These are phyloP conservation scores for Poecile montanus DNA, from an alignment of 2,797 vertebrate genomes.

Conservation along the genomic window DNA sequence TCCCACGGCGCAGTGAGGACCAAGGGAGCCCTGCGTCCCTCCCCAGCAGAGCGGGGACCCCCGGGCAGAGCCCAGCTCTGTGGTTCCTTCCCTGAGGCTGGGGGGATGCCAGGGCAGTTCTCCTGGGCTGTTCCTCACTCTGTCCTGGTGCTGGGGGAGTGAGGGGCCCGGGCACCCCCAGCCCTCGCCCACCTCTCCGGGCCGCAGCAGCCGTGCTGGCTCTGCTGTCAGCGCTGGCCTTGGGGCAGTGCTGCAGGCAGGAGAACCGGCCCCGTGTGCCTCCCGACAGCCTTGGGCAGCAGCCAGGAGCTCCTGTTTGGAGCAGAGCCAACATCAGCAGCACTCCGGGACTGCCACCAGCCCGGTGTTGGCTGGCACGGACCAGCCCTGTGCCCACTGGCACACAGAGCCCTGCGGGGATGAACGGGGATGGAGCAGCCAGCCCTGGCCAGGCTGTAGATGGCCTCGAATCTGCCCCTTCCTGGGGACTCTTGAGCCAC, in stretches of 20 bases:
- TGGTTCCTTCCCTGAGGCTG: neutral
- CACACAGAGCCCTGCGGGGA: neutral
- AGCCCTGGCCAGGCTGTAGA: neutral
- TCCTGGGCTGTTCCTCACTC: neutral
- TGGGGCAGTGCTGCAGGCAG: neutral
- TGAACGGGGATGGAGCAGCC: neutral
- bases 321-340: rapidly evolving
- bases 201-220: neutral
- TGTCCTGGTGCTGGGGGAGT: neutral
- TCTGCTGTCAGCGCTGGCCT: neutral
- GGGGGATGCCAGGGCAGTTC: neutral
- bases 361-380: rapidly evolving
- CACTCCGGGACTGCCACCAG: neutral
- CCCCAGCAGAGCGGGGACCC: rapidly evolving
- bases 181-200: neutral
- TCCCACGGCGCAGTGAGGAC: neutral
- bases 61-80: neutral
- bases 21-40: neutral
- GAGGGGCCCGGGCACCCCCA: neutral
- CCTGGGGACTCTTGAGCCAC: neutral
- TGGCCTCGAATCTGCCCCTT: neutral
- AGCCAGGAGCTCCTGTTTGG: neutral
- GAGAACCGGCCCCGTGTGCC: neutral
- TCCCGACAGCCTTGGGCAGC: neutral
- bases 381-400: rapidly evolving